These are phyloP conservation scores for Agrotis ipsilon DNA, from an alignment of 2,888 invertebrate species.

Conservation along the genomic window DNA sequence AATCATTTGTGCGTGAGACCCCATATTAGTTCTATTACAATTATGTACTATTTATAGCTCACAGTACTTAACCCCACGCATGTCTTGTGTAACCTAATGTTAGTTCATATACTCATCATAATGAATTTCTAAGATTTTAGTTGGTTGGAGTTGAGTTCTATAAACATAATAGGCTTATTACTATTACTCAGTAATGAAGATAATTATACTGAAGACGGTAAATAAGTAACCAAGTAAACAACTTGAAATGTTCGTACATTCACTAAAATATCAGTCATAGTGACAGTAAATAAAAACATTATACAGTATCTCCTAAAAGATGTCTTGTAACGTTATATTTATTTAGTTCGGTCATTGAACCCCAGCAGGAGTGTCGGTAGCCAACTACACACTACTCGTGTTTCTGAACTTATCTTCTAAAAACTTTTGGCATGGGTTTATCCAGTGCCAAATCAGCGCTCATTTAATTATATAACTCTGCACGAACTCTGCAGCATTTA, in stretches of 20 bases:
- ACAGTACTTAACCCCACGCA: conserved; percentile 5
- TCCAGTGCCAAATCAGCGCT: conserved; percentile 51
- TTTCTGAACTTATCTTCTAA: conserved; percentile 47
- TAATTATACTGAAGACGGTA: not conserved
- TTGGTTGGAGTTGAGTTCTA: conserved; percentile 4
- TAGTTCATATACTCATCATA: conserved; percentile 20
- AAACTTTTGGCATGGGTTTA: conserved; percentile 48
- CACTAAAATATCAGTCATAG: not conserved
- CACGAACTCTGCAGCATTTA: conserved; percentile 35
- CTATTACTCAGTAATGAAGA: not conserved
- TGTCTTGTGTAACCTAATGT: conserved; percentile 2
- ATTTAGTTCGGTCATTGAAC: conserved; percentile 19
- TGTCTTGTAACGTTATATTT: conserved; percentile 17
- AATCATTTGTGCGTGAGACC: not conserved
- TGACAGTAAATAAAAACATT: not conserved
- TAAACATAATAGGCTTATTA: not conserved
- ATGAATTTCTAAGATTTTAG: not conserved
- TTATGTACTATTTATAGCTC: conserved; percentile 16
- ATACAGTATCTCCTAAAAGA: conserved; percentile 1
- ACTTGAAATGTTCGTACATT: not conserved
- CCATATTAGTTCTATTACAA: conserved; percentile 20
- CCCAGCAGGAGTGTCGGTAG: conserved; percentile 32
- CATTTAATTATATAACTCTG: conserved; percentile 48
- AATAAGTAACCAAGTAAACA: not conserved
- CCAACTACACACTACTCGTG: conserved; percentile 43